Percentiles rank a stretch among this genome's conserved stretches.
Evolutionary conservation across 2,113 vertebrate genomes (phyloP).

Genomic region (Grammomys dolichurus): DNA sequence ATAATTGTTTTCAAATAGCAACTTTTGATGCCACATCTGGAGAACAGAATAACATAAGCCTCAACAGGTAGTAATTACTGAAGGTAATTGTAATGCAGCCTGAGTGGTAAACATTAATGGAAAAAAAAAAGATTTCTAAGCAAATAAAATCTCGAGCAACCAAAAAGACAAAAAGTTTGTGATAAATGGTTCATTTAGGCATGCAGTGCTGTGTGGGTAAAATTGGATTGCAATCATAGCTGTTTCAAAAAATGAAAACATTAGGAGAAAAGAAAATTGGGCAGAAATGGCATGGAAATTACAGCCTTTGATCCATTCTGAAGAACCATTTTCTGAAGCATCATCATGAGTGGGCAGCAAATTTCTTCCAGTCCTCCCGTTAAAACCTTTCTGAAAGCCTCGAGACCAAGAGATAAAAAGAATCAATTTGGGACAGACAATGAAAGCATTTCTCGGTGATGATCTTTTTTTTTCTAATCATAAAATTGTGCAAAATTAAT

Average conservation of each 20-base stretch:
- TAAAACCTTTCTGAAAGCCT: constrained; percentile 85
- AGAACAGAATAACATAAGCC: constrained; percentile 83
- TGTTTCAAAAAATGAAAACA: constrained; percentile 88
- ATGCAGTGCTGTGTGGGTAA: constrained; percentile 87
- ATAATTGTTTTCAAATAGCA: constrained; percentile 83
- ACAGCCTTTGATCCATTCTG: constrained; percentile 88
- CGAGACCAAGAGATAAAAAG: constrained; percentile 82
- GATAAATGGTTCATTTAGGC: constrained; percentile 89
- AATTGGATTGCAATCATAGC: constrained; percentile 90
- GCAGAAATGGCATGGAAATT: constrained; percentile 90
- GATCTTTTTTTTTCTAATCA: constrained; percentile 75
- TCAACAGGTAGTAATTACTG: constrained; percentile 88
- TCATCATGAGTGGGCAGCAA: constrained; percentile 86
- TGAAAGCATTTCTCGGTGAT: constrained; percentile 71
- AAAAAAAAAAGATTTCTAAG: constrained; percentile 83
- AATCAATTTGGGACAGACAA: constrained; percentile 81
- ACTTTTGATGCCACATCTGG: constrained; percentile 83
- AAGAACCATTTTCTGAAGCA: constrained; percentile 86
- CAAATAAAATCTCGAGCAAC: constrained; percentile 86
- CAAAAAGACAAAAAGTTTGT: constrained; percentile 88
- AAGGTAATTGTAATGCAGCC: constrained; percentile 85
- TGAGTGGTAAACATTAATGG: constrained; percentile 85
- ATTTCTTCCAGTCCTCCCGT: constrained; percentile 85
- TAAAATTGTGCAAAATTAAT: constrained; percentile 79
- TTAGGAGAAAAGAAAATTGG: constrained; percentile 89